phyloP scores from a whole-genome alignment of 2,888 invertebrate species.

The Torymus auratus region DNA sequence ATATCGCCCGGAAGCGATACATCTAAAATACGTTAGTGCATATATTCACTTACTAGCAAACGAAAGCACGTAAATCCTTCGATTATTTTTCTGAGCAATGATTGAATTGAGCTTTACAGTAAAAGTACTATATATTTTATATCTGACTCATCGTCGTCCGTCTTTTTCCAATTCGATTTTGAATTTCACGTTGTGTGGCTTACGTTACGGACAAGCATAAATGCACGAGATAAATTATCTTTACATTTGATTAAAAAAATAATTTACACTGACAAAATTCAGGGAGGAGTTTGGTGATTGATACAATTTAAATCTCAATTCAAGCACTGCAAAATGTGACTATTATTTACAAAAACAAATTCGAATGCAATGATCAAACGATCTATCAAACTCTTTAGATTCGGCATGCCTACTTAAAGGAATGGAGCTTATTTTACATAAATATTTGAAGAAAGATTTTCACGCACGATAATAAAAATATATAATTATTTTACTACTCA shows the following conservation, averaged over 20 bases:
- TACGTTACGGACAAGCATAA: conserved; percentile 37
- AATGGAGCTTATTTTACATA: conserved; percentile 46
- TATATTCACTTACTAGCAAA: conserved; percentile 45
- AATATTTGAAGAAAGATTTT: conserved; percentile 37
- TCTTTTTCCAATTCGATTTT: neutral
- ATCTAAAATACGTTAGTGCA: conserved; percentile 45
- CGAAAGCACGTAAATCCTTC: conserved; percentile 50
- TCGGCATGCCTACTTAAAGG: conserved; percentile 51
- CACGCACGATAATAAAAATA: conserved; percentile 40
- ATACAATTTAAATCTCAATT: conserved; percentile 36
- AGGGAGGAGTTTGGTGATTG: neutral
- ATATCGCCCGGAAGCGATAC: conserved; percentile 46
- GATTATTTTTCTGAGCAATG: conserved; percentile 29
- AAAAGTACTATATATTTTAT: neutral
- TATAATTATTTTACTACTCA: conserved; percentile 32
- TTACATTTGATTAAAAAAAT: conserved; percentile 45
- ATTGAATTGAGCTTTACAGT: conserved; percentile 28
- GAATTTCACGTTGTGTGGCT: neutral
- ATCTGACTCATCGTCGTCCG: neutral
- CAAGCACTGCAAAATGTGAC: conserved; percentile 49
- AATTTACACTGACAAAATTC: conserved; percentile 34
- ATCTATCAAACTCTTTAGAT: conserved; percentile 48
- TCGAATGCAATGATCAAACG: conserved; percentile 43
- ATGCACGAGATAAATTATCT: conserved; percentile 36
- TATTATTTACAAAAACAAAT: conserved; percentile 57